Evolutionary conservation across 2,888 invertebrate species (phyloP), one percentile per base, ranked within the genome.

Genomic region (Lepidocyrtinus sp.): DNA sequence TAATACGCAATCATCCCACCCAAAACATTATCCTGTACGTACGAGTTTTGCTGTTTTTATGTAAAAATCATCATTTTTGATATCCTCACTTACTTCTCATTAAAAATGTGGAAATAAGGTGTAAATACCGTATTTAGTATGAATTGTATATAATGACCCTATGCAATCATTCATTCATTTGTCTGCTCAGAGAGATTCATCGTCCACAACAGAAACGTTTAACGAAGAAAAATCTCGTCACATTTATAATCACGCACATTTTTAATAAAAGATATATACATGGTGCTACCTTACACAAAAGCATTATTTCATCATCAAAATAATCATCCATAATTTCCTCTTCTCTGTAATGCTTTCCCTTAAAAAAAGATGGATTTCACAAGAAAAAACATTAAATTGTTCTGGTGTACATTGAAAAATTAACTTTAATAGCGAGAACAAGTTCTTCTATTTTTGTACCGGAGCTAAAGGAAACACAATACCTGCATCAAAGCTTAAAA

Each of bases 311-410:
- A 64, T 71, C 76, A 76, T 76, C 76, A 76, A 76, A 76, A 76
- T 76, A 76, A 76, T 76, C 76, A 76, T 70, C 76, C 70, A 64
- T 76, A 76, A 76, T 76, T 76, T 76, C 76, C 76, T 71, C 55
- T 71, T 36, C 55, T 69, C 46, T 45, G 17, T 64, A 17, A 26
- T 61, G n/a, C 26, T 67, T 61, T 75, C 68, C 36, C 46, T 21
- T 68, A 62, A 61, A 69, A 75, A 75, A 74, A 74, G 36, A 67
- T 45, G 75, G 63, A 68, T 69, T 76, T 64, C 55, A 64, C 50
- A 69, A 69, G 69, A 75, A 75, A 69, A 75, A 59, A 74, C 55
- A 15, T 26, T 36, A 36, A 36, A 36, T 36, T 36, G 36, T 36
- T 36, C 36, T 7, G 36, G 71, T 50, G 68, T 65, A 74, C 74